Evolutionary conservation across 2,113 vertebrate species (phyloP).

Genomic region (Halichoeres trimaculatus): DNA sequence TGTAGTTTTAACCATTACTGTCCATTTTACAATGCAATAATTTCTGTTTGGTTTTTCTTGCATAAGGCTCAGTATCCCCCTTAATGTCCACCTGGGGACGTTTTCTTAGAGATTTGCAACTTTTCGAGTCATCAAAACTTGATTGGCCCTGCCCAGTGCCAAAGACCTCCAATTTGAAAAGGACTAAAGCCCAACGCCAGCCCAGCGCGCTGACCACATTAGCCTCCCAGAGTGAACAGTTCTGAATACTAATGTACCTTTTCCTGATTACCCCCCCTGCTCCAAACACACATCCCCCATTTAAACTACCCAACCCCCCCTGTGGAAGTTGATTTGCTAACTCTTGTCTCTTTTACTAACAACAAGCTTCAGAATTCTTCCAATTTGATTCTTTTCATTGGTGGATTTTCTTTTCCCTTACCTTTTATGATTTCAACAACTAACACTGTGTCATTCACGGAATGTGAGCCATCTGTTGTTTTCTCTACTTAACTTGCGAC

Average conservation of each 20-base stretch:
- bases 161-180: slow-evolving; percentile 32
- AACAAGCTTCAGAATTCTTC: slow-evolving; percentile 81
- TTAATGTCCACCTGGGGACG: slow-evolving; percentile 19
- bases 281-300: slow-evolving; percentile 56
- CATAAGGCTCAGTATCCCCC: slow-evolving; percentile 32
- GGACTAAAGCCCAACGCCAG: slow-evolving; percentile 23
- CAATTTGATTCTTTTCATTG: slow-evolving; percentile 79
- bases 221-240: slow-evolving; percentile 78
- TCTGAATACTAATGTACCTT: slow-evolving; percentile 74
- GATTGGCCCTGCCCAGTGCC: slow-evolving; percentile 54
- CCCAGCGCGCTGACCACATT: slow-evolving; percentile 57
- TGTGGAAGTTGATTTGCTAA: slow-evolving; percentile 84
- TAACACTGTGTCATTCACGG: slow-evolving; percentile 91
- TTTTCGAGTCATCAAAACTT: slow-evolving; percentile 36
- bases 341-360: slow-evolving; percentile 93
- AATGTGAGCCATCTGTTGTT: slow-evolving; percentile 89
- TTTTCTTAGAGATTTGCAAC: slow-evolving; percentile 23
- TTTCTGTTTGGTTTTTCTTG: slow-evolving; percentile 30
- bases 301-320: slow-evolving; percentile 61
- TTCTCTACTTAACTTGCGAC: slow-evolving; percentile 82
- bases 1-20: slow-evolving; percentile 9
- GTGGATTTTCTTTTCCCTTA: slow-evolving; percentile 74
- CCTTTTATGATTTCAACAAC: slow-evolving; percentile 82
- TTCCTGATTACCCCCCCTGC: slow-evolving; percentile 73
- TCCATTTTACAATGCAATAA: slow-evolving; percentile 37